Base-by-base conservation (phyloP, 2,113 vertebrate genomes). In the Bolborhynchus lineola region DNA sequence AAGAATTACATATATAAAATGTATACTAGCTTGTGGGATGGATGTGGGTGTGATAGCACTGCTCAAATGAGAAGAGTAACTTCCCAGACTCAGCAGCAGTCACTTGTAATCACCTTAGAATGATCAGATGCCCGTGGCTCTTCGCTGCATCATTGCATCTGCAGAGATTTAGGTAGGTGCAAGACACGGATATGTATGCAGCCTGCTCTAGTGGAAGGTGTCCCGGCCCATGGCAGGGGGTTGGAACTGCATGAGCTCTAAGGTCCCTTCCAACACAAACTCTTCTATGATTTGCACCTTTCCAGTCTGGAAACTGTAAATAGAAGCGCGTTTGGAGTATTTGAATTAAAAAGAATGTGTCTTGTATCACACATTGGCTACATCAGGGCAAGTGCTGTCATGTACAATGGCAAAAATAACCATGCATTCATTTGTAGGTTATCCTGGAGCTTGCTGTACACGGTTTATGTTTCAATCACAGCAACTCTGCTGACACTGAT, bases 361-460 rank as follows among this genome's bases (percentile, higher is more conserved):
- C 42, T 60, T 29, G 18, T 16, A 0, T 59, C 55, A 15, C 33
- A 59, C 20, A 7, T 7, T 52, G 68, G 19, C 31, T 11, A 0
- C 19, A 26, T 28, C 11, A 1, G 10, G 31, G 39, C 47, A 52
- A 9, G 16, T 4, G 20, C 16, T 46, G 47, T 29, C 25, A 2
- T 2, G 35, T 52, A 7, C 21, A 26, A 55, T 60, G 39, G 7
- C 28, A 76, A 77, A 64, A 29, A 10, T 50, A 71, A 26, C 57
- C 7, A 17, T 92, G 25, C 50, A 41, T 87, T 65, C 26, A 0
- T 52, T 79, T 77, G 46, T 41, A 99, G 99, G 99, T 96, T 99
- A 7, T 99, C 99, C 5, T 99, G 99, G 99, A 98, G 98, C 19
- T 96, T 99, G 50, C 97, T 98, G 39, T 99, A 99, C 57, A 93